Percentiles rank a stretch among this genome's conserved stretches.
phyloP scores from a whole-genome alignment of 37 sponge, comb jelly and placozoan genomes.

The Ephydatia muelleri region DNA sequence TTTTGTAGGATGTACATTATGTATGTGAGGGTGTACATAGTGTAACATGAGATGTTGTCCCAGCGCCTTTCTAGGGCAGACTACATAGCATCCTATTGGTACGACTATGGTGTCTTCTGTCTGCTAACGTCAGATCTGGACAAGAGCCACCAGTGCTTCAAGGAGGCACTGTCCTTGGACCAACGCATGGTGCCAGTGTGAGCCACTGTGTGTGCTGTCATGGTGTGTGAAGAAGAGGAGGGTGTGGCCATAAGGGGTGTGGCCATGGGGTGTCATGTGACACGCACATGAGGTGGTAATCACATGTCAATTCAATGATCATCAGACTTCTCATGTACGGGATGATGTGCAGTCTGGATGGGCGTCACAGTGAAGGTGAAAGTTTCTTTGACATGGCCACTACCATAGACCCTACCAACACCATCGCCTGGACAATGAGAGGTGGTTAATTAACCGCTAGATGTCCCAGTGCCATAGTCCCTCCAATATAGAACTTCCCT shows the following conservation, averaged over 20 bases:
- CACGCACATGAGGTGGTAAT: background rate
- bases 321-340: slow-evolving; percentile 75
- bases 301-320: background rate
- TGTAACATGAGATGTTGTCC: background rate
- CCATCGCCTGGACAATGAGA: slow-evolving; percentile 85
- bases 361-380: slow-evolving; percentile 69
- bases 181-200: slow-evolving; percentile 64
- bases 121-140: slow-evolving; percentile 62
- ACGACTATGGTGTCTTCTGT: slow-evolving; percentile 89
- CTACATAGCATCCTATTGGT: slow-evolving; percentile 70
- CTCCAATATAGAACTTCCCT: too few relatives aligned
- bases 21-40: too few relatives aligned
- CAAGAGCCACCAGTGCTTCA: slow-evolving; percentile 84
- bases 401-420: slow-evolving; percentile 66
- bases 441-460: slow-evolving; percentile 50
- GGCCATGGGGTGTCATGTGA: background rate
- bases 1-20: too few relatives aligned
- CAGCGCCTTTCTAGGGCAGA: slow-evolving; percentile 75
- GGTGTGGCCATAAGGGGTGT: background rate
- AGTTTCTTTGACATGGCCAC: slow-evolving; percentile 92
- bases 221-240: background rate
- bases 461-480: background rate
- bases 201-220: background rate
- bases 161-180: slow-evolving; percentile 80
- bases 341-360: slow-evolving; percentile 76